Percentiles rank a stretch among this genome's conserved stretches.
Conservation (phyloP, 2,113 vertebrate genomes). For the Corvus moneduloides region DNA sequence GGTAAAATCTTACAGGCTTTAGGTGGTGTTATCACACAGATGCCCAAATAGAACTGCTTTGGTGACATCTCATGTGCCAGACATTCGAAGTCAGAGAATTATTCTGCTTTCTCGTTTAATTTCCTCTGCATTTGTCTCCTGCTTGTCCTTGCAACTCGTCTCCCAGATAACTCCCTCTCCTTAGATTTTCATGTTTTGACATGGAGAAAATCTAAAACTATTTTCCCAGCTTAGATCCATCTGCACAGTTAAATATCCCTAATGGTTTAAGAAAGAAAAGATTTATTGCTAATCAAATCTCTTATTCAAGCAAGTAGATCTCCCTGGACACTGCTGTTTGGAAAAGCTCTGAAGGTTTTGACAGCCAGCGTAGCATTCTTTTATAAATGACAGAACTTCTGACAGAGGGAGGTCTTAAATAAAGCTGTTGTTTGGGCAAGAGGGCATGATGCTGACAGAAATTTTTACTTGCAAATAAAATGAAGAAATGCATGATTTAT, state of each 20-base stretch:
- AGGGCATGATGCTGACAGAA: neutral
- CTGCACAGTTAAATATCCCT: neutral
- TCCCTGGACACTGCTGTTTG: neutral
- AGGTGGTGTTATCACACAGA: neutral
- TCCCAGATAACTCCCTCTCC: neutral
- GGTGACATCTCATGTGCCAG: neutral
- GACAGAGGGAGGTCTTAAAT: neutral
- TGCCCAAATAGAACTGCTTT: neutral
- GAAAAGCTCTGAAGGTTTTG: neutral
- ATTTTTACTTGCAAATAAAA: neutral
- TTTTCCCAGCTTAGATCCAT: neutral
- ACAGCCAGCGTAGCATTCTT: neutral
- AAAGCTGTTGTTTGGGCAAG: neutral
- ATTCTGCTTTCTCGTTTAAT: conserved; percentile 37
- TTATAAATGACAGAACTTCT: neutral
- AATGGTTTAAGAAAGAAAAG: neutral
- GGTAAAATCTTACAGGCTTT: neutral
- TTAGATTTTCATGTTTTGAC: neutral
- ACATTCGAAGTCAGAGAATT: neutral
- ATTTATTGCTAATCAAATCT: neutral
- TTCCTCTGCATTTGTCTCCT: neutral
- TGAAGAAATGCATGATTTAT: neutral
- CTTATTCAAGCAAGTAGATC: neutral
- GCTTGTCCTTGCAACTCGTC: neutral
- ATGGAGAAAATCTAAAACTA: neutral